Base-by-base conservation (phyloP, 2,797 vertebrate genomes). In the Betta splendens region DNA sequence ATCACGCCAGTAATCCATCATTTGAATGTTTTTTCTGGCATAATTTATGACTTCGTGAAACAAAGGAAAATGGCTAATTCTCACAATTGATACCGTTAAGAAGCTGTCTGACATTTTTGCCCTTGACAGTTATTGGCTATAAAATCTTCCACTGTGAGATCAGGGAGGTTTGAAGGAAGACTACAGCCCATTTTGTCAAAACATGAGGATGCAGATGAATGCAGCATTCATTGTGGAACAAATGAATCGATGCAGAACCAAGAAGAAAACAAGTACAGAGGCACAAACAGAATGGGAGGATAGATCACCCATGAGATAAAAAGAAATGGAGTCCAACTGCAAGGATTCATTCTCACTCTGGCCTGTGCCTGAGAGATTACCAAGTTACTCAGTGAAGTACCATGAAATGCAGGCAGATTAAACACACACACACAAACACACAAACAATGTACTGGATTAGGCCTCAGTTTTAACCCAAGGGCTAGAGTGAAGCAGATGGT, bases 401-500 rank as follows among this genome's bases (percentile, higher is more conserved):
- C 79, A 69, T 75, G 70, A 86, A 83, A 73, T 31, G 38, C 68
- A 38, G 54, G 51, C 73, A 85, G 80, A 83, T 83, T 87, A 87
- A 29, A 35, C 39, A 21, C 39, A 1, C 54, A 51, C 58, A 51
- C 63, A 69, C 39, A 38, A 5, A 75, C 69, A 77, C 69, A 70
- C 75, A 75, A 64, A 77, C 71, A 72, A 54, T 80, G 56, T 60
- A 47, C 53, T 75, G 81, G 89, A 86, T 90, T 87, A 89, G 74
- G 61, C 55, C 53, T 75, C n/a, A 17, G 73, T 70, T 68, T 77
- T 72, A 77, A 81, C 80, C 57, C 52, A 78, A 16, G 59, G 80
- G 73, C 81, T 43, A 21, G 69, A 77, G 69, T 62, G 48, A 73
- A 84, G 71, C 90, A 91, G 90, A 91, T 91, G 89, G 89, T 83